A percentile compares a stretch with the other conserved stretches of the same genome.
These are phyloP conservation scores for Enteromius fasciolatus DNA, from an alignment of 2,797 vertebrate species.

Conservation along the genomic window DNA sequence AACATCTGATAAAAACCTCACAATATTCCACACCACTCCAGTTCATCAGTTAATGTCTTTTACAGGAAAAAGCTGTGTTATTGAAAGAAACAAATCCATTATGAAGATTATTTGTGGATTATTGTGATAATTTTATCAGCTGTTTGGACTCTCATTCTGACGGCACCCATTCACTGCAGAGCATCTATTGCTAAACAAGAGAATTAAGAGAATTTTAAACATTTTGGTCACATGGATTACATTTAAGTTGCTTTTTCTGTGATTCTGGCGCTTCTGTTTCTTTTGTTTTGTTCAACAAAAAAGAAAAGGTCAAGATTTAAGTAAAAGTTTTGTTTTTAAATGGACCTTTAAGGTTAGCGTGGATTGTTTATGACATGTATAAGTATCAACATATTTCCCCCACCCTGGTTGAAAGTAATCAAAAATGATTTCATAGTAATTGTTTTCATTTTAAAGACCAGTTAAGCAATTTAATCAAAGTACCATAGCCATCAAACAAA, in stretches of 20 bases:
- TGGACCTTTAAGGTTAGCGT: background rate
- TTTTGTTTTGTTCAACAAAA: background rate
- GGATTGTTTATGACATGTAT: background rate
- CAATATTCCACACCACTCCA: background rate
- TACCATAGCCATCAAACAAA: constrained; percentile 21
- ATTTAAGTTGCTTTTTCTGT: background rate
- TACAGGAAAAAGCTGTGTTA: background rate
- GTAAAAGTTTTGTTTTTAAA: background rate
- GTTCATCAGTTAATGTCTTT: background rate
- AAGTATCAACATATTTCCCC: background rate
- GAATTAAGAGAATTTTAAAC: no score
- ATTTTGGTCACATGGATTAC: no score
- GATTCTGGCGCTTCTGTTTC: background rate
- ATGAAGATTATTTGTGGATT: background rate
- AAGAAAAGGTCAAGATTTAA: background rate
- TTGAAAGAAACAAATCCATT: background rate
- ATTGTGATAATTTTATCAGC: background rate
- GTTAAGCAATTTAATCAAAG: constrained; percentile 18
- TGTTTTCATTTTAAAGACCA: constrained; percentile 16
- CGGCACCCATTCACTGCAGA: no score
- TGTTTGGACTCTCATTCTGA: background rate
- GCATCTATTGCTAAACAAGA: no score
- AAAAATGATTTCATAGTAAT: background rate
- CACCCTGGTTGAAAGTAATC: background rate
- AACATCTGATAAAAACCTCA: background rate